Evolutionary conservation across 2,888 invertebrate species (phyloP).

Genomic region (Patella caerulea): DNA sequence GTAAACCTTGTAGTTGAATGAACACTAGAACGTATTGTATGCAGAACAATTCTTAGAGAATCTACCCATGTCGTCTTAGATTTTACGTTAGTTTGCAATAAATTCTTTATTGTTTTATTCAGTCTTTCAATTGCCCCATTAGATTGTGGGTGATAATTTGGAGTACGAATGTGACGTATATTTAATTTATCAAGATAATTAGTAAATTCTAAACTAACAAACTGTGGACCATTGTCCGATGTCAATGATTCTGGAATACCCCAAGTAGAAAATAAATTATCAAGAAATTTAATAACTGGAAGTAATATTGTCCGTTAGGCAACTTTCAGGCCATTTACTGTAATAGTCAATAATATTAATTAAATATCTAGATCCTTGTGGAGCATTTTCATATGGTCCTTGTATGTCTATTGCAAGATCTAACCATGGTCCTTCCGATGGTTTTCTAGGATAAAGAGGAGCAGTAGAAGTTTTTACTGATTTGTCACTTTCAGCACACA

Average conservation of each 20-base stretch:
- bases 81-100: background rate
- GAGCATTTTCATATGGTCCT: background rate
- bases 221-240: background rate
- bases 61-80: background rate
- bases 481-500: background rate
- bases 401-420: background rate
- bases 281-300: background rate
- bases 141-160: background rate
- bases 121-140: background rate
- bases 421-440: background rate
- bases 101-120: background rate
- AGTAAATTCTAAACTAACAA: background rate
- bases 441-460: no score
- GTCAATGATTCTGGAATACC: background rate
- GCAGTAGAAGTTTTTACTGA: no score
- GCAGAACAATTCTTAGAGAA: background rate
- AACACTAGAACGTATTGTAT: background rate
- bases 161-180: background rate
- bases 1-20: background rate
- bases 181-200: background rate
- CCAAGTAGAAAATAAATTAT: background rate
- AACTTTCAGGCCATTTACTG: background rate
- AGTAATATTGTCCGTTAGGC: background rate
- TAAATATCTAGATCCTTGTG: background rate
- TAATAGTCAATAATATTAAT: background rate